phyloP scores from a whole-genome alignment of 2,797 vertebrate genomes.

The Periophthalmus magnuspinnatus region DNA sequence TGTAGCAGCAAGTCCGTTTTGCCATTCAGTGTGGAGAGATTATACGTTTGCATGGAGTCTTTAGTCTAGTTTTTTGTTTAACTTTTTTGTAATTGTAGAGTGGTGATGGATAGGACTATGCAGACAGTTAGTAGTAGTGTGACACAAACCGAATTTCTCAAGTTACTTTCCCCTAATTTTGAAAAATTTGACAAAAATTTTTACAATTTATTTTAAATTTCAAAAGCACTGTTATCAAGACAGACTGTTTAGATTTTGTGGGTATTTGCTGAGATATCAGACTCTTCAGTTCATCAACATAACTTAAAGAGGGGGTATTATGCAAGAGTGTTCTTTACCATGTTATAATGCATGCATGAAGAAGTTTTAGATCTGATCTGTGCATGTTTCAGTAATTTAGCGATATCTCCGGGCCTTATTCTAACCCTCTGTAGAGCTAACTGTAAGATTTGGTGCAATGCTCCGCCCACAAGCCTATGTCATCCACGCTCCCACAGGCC shows the following conservation, averaged over 20 bases:
- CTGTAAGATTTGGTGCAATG: too few relatives aligned
- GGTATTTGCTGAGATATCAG: constrained; percentile 16
- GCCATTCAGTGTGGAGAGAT: constrained; percentile 61
- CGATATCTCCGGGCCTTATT: too few relatives aligned
- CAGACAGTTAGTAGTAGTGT: background rate
- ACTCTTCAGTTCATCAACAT: background rate
- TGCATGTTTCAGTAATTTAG: too few relatives aligned
- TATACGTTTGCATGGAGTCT: constrained; percentile 57
- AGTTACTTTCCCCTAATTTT: background rate
- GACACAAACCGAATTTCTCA: background rate
- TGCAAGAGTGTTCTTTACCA: too few relatives aligned
- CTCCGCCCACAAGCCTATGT: too few relatives aligned
- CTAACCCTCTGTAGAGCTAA: too few relatives aligned
- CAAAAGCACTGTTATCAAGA: background rate
- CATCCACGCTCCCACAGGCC: too few relatives aligned
- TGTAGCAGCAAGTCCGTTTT: constrained; percentile 67
- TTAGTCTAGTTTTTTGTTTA: constrained; percentile 48
- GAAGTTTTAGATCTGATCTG: too few relatives aligned
- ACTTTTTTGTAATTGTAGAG: constrained; percentile 21
- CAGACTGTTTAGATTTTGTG: background rate
- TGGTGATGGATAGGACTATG: background rate
- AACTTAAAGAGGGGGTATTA: background rate
- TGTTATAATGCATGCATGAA: too few relatives aligned
- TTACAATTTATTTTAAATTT: background rate
- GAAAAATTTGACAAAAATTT: background rate